These are phyloP conservation scores for Crax fasciolata DNA, from an alignment of 2,797 vertebrate genomes.

Conservation along the genomic window DNA sequence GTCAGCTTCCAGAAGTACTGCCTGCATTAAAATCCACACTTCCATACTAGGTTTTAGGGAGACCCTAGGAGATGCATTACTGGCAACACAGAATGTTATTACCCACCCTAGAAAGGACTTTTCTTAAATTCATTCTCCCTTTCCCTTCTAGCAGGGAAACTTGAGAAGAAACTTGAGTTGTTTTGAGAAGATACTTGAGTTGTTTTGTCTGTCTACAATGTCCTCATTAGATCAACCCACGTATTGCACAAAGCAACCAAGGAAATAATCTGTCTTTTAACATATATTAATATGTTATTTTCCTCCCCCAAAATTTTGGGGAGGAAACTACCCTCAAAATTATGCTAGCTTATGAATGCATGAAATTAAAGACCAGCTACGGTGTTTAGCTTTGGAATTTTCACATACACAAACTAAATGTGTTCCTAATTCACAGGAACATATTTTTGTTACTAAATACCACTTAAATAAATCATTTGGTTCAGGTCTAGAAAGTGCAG, in stretches of 20 bases:
- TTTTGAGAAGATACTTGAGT: not conserved
- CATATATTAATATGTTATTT: not conserved
- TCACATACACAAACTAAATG: not conserved
- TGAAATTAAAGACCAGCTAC: not conserved
- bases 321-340: not conserved
- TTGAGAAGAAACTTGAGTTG: not conserved
- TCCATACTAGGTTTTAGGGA: not conserved
- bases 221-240: not conserved
- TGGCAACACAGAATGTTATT: not conserved
- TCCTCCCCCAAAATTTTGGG: not conserved
- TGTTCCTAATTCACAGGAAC: not conserved
- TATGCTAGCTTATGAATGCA: not conserved
- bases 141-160: not conserved
- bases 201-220: not conserved
- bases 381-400: not conserved
- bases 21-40: not conserved
- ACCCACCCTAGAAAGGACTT: not conserved
- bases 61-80: not conserved
- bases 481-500: conserved; percentile 40
- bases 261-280: not conserved
- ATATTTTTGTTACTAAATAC: conserved; percentile 15
- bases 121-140: not conserved
- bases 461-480: conserved; percentile 5
- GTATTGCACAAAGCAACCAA: not conserved
- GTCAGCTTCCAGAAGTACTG: not conserved